A percentile compares a stretch with the other conserved stretches of the same genome.
Conservation (phyloP, 1,140 invertebrate genomes). For the Drosophila serrata region DNA sequence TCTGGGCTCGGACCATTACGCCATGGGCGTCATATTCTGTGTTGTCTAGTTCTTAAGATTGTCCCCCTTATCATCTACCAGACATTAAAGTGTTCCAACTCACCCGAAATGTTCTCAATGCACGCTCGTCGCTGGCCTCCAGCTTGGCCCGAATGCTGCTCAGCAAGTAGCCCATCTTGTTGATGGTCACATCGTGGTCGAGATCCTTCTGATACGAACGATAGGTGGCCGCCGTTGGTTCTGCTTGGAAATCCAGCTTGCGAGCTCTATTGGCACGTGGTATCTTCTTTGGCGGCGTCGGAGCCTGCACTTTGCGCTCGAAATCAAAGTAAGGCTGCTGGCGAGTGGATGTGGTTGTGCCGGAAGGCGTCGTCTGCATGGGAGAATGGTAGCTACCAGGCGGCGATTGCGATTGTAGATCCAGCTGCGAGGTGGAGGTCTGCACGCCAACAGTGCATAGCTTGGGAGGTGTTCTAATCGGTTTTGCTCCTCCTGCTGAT, state of each 20-base stretch:
- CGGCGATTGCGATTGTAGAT: slow-evolving; percentile 68
- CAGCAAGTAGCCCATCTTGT: slow-evolving; percentile 77
- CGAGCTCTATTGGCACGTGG: slow-evolving; percentile 60
- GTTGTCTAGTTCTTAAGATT: slow-evolving; percentile 44
- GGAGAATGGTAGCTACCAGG: slow-evolving; percentile 81
- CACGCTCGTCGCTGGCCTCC: slow-evolving; percentile 74
- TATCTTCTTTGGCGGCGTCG: slow-evolving; percentile 64
- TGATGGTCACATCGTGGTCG: slow-evolving; percentile 76
- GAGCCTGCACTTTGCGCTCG: slow-evolving; percentile 68
- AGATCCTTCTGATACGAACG: slow-evolving; percentile 77
- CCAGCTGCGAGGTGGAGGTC: slow-evolving; percentile 60
- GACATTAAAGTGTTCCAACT: slow-evolving; percentile 37
- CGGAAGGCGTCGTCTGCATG: slow-evolving; percentile 66
- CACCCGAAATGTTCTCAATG: slow-evolving; percentile 71
- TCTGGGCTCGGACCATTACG: slow-evolving; percentile 92
- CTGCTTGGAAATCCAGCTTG: slow-evolving; percentile 66
- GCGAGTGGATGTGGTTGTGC: slow-evolving; percentile 38
- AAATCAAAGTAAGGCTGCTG: slow-evolving; percentile 71
- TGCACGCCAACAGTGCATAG: slow-evolving; percentile 73
- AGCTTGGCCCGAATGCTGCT: slow-evolving; percentile 76
- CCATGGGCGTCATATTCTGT: slow-evolving; percentile 86
- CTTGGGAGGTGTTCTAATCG: slow-evolving; percentile 1
- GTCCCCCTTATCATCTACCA: neutral
- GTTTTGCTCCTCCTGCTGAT: slow-evolving; percentile 24
- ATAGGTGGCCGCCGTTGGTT: slow-evolving; percentile 52